A percentile compares a stretch with the other conserved stretches of the same genome.
phyloP scores from a whole-genome alignment of 2,113 vertebrate genomes.

The Myrmecobius fasciatus region DNA sequence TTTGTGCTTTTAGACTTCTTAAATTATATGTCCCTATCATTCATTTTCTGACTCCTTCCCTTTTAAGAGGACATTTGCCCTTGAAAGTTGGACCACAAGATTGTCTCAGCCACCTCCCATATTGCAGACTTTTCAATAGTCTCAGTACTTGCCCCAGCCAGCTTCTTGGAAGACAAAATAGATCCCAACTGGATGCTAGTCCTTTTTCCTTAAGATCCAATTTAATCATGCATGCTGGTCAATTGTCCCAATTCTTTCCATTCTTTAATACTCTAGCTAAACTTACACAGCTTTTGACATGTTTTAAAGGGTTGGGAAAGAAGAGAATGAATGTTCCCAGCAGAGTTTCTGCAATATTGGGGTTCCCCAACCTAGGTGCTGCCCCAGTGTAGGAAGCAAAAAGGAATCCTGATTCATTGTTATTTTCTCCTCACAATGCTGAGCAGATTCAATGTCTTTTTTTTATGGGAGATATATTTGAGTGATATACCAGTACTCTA shows the following conservation, averaged over 20 bases:
- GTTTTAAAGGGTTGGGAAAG: not conserved
- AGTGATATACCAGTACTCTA: not conserved
- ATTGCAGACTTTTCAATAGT: not conserved
- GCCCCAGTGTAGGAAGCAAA: not conserved
- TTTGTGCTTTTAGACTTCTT: not conserved
- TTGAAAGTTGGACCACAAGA: not conserved
- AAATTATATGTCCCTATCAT: not conserved
- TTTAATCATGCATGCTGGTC: not conserved
- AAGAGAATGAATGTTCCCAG: not conserved
- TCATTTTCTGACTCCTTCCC: not conserved
- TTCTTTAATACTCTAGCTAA: not conserved
- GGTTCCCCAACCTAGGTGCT: not conserved
- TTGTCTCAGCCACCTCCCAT: not conserved
- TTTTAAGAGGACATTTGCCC: not conserved
- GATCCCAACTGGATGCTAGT: not conserved
- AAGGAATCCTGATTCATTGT: not conserved
- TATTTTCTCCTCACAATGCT: not conserved
- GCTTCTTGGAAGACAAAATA: not conserved
- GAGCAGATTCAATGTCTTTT: not conserved
- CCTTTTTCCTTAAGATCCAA: not conserved
- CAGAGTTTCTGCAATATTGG: not conserved
- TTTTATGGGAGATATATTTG: not conserved
- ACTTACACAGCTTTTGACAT: not conserved
- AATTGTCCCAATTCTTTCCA: not conserved
- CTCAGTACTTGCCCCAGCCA: not conserved